A percentile compares a stretch with the other conserved stretches of the same genome.
Conservation (phyloP, 2,888 invertebrate species). For the Hedychridium roseum region DNA sequence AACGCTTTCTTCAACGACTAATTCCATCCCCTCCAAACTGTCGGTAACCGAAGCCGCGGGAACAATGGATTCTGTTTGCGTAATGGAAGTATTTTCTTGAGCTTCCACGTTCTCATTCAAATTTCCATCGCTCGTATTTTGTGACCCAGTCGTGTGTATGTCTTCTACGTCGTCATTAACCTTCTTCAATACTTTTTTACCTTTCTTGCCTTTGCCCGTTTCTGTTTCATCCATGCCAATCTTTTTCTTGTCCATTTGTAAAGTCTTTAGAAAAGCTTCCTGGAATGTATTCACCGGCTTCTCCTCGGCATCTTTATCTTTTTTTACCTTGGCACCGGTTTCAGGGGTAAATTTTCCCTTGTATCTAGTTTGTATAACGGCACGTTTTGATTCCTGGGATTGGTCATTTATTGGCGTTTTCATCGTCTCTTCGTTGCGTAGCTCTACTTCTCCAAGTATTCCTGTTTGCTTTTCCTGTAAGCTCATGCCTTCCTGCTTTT, state of each 20-base stretch:
- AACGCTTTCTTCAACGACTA: conserved; percentile 39
- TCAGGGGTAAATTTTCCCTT: conserved; percentile 44
- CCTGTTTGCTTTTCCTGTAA: not conserved
- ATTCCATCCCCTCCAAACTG: conserved; percentile 41
- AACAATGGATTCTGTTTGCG: conserved; percentile 22
- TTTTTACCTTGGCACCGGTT: conserved; percentile 39
- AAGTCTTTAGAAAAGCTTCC: conserved; percentile 53
- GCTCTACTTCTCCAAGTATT: conserved; percentile 11
- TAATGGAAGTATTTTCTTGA: conserved; percentile 12
- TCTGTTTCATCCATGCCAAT: conserved; percentile 25
- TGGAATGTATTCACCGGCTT: conserved; percentile 49
- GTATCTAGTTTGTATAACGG: conserved; percentile 34
- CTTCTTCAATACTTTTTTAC: conserved; percentile 29
- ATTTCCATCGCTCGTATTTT: conserved; percentile 14
- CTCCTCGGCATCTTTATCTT: conserved; percentile 42
- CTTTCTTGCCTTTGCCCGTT: conserved; percentile 30
- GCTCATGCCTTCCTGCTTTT: conserved; percentile 8
- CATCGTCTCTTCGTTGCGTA: conserved; percentile 16
- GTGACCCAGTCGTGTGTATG: not conserved
- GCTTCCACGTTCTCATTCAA: conserved; percentile 8
- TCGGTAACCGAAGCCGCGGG: conserved; percentile 32
- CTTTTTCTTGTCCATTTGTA: conserved; percentile 48
- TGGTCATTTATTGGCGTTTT: conserved; percentile 14
- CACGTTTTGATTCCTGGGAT: conserved; percentile 16
- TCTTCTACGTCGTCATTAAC: conserved; percentile 28